These are phyloP conservation scores for Cirrhinus molitorella DNA, from an alignment of 2,797 vertebrate genomes.

Conservation along the genomic window DNA sequence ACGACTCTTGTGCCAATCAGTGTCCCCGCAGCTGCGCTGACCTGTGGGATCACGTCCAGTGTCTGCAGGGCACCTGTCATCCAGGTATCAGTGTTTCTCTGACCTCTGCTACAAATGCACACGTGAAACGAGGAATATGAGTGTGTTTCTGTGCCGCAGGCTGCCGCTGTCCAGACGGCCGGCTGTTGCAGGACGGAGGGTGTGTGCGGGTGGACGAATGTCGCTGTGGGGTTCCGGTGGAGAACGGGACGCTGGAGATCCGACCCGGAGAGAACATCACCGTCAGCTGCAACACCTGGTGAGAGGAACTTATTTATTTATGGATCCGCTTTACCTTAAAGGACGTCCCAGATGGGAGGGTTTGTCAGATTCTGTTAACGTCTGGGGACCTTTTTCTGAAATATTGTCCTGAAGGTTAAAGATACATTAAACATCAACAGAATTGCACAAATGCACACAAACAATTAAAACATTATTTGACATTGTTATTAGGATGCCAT, in stretches of 20 bases:
- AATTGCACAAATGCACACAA: neutral
- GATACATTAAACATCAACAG: neutral
- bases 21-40: constrained; percentile 89
- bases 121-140: neutral
- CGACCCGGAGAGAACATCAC: constrained; percentile 67
- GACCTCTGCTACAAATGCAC: neutral
- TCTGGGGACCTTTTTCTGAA: neutral
- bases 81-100: constrained; percentile 73
- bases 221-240: constrained; percentile 83
- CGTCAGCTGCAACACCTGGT: constrained; percentile 88
- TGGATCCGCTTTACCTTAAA: neutral
- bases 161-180: constrained; percentile 85
- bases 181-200: constrained; percentile 82
- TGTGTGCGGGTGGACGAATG: constrained; percentile 83
- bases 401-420: neutral
- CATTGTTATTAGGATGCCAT: no score
- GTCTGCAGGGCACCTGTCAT: constrained; percentile 86
- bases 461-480: neutral
- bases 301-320: constrained; percentile 36
- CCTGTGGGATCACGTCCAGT: constrained; percentile 89
- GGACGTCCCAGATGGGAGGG: neutral
- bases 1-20: constrained; percentile 82
- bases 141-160: constrained; percentile 72
- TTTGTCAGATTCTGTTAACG: neutral
- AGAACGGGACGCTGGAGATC: constrained; percentile 79